These are phyloP conservation scores for Synergus gifuensis DNA, from an alignment of 2,888 invertebrate species.

Conservation along the genomic window DNA sequence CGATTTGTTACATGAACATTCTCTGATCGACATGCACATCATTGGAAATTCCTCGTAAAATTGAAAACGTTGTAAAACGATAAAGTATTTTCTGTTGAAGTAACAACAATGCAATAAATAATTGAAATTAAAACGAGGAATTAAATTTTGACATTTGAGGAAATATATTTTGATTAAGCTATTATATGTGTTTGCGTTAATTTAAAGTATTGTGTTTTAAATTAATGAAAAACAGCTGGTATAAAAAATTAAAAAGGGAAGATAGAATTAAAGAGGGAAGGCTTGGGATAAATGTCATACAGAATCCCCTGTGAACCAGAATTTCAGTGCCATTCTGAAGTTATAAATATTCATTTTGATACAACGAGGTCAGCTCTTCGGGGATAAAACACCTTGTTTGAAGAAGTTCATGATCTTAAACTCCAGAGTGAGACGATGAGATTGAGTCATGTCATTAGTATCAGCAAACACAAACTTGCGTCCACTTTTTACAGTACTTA, in stretches of 20 bases:
- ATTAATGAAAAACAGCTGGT: not conserved
- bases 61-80: not conserved
- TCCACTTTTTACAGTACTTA: not conserved
- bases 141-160: not conserved
- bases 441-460: constrained; percentile 8
- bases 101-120: not conserved
- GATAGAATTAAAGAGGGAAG: not conserved
- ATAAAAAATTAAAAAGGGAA: not conserved
- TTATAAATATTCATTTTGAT: constrained; percentile 33
- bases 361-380: constrained; percentile 12
- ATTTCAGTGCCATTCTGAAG: not conserved
- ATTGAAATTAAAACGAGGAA: too few species aligned
- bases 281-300: not conserved
- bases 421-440: not conserved
- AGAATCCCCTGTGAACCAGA: not conserved
- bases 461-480: constrained; percentile 19
- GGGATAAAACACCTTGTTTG: constrained; percentile 15
- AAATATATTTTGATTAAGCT: not conserved
- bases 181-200: not conserved
- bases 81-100: not conserved
- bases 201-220: not conserved
- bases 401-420: constrained; percentile 37
- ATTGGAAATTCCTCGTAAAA: not conserved
- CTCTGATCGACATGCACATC: not conserved
- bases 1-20: not conserved